Evolutionary conservation across 1,140 invertebrate species (phyloP).

Genomic region (Archegozetes longisetosus): DNA sequence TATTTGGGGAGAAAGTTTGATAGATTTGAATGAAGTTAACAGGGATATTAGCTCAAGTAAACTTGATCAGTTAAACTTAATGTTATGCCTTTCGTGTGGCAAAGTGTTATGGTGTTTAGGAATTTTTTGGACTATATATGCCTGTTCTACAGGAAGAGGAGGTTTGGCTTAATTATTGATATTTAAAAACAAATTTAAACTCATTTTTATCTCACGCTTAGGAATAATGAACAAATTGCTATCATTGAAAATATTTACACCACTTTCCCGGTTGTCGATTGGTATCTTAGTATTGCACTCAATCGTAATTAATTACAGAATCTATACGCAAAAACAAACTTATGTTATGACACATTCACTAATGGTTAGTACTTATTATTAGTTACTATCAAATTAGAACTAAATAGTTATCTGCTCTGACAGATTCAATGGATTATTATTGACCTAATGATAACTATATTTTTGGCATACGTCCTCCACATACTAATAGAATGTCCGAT

Average conservation of each 20-base stretch:
- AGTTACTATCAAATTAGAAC: neutral
- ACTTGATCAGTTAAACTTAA: neutral
- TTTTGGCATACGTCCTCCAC: neutral
- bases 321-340: neutral
- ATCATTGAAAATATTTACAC: neutral
- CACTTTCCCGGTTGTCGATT: too few species aligned
- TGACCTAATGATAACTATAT: neutral
- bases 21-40: neutral
- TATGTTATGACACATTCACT: neutral
- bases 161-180: neutral
- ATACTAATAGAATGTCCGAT: neutral
- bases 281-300: neutral
- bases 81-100: neutral
- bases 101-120: neutral
- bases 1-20: neutral
- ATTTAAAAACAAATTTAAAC: neutral
- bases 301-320: neutral
- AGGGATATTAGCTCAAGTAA: neutral
- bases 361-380: neutral
- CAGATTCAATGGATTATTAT: neutral
- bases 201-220: neutral
- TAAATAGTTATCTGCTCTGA: neutral
- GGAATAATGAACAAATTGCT: too few species aligned
- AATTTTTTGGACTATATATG: neutral
- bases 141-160: neutral